These are phyloP conservation scores for Oithona nana DNA, from an alignment of 2,888 invertebrate genomes.

Conservation along the genomic window DNA sequence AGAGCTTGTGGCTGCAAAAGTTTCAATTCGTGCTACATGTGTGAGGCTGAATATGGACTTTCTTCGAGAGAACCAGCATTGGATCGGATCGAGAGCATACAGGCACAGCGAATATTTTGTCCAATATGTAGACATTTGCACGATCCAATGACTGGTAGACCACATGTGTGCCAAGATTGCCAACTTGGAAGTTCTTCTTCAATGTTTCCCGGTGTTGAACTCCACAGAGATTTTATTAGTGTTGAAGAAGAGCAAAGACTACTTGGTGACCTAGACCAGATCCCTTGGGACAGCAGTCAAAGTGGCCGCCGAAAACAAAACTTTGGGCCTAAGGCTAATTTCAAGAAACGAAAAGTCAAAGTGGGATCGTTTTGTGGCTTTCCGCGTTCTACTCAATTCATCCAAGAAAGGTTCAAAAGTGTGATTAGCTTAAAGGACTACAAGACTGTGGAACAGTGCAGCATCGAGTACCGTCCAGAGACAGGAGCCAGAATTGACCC, in stretches of 20 bases:
- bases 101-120: neutral
- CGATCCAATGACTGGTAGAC: neutral
- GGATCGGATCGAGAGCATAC: neutral
- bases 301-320: conserved; percentile 92
- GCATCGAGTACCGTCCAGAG: conserved; percentile 68
- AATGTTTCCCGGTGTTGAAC: conserved; percentile 18
- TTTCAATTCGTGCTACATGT: conserved; percentile 64
- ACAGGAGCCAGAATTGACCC: conserved; percentile 90
- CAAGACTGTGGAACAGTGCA: conserved; percentile 80
- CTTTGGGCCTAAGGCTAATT: conserved; percentile 95
- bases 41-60: conserved; percentile 45
- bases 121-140: neutral
- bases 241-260: conserved; percentile 45
- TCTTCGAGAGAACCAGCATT: neutral
- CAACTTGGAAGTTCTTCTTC: too few relatives aligned
- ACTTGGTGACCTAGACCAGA: conserved; percentile 47
- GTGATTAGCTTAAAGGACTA: conserved; percentile 42
- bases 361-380: conserved; percentile 65
- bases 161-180: neutral
- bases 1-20: conserved; percentile 81
- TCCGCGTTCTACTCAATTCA: conserved; percentile 53
- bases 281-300: conserved; percentile 78
- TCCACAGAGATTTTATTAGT: conserved; percentile 48
- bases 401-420: conserved; percentile 38
- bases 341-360: conserved; percentile 70